Percentiles rank a stretch among this genome's conserved stretches.
Evolutionary conservation across 2,797 vertebrate species (phyloP).

Genomic region (Atherinosoma microstoma): DNA sequence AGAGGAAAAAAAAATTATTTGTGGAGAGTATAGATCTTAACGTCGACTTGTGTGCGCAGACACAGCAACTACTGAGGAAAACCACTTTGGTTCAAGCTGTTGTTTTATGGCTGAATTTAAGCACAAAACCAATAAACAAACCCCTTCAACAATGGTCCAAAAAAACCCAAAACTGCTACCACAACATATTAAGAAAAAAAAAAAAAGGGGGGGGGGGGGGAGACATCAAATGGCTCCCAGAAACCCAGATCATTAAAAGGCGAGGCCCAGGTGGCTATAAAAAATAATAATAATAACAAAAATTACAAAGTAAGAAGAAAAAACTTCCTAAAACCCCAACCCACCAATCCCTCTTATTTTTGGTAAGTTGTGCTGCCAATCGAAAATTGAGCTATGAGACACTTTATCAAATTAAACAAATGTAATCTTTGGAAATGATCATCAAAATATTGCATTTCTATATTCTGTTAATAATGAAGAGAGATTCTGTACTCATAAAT

Average conservation of each 20-base stretch:
- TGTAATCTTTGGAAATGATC: conserved; percentile 86
- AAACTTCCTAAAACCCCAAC: conserved; percentile 45
- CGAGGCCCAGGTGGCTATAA: conserved; percentile 53
- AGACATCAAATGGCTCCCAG: conserved; percentile 60
- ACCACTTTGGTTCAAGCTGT: conserved; percentile 99
- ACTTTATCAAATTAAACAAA: conserved; percentile 63
- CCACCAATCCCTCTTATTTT: conserved; percentile 59
- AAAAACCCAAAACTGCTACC: conserved; percentile 74
- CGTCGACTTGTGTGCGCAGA: conserved; percentile 86
- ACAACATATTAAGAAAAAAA: conserved; percentile 53
- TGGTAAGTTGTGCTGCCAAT: conserved; percentile 83
- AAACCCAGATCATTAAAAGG: conserved; percentile 46
- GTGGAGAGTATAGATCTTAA: conserved; percentile 89
- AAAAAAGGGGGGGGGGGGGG: not conserved
- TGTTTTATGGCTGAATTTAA: conserved; percentile 90
- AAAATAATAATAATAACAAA: not conserved
- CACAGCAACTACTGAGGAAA: conserved; percentile 97
- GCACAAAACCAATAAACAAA: conserved; percentile 68
- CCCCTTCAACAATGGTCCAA: conserved; percentile 81
- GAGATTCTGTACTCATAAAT: conserved; percentile 87
- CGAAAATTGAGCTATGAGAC: conserved; percentile 70
- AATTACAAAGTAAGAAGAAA: conserved; percentile 42
- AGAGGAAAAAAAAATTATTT: conserved; percentile 79
- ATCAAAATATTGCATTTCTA: conserved; percentile 90
- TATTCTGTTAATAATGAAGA: conserved; percentile 83